Evolutionary conservation across 1,140 invertebrate species (phyloP).

Genomic region (Catajapyx aquilonaris): DNA sequence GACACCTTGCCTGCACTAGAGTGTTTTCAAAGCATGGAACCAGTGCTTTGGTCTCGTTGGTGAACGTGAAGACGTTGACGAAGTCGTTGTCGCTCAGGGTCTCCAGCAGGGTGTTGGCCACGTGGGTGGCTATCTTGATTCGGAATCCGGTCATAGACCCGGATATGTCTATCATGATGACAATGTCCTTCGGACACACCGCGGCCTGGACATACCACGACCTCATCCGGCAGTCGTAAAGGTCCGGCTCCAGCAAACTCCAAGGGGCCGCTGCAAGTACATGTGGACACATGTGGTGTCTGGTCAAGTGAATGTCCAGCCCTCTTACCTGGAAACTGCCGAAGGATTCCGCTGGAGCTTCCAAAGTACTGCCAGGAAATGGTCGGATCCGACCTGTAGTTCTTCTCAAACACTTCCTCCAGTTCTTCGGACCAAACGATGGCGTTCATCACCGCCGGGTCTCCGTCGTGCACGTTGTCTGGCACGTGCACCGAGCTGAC

Average conservation of each 20-base stretch:
- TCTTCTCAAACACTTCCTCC: slow-evolving; percentile 63
- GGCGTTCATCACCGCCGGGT: slow-evolving; percentile 37
- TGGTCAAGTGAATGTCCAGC: neutral
- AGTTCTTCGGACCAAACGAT: slow-evolving; percentile 71
- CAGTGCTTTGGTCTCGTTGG: slow-evolving; percentile 35
- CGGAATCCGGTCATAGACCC: slow-evolving; percentile 95
- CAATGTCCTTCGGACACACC: slow-evolving; percentile 89
- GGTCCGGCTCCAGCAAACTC: slow-evolving; percentile 30
- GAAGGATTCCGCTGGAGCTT: slow-evolving; percentile 70
- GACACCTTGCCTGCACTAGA: slow-evolving; percentile 44
- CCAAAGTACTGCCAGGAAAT: slow-evolving; percentile 94
- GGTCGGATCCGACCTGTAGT: slow-evolving; percentile 66
- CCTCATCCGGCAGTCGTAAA: slow-evolving; percentile 65
- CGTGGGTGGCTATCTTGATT: slow-evolving; percentile 80
- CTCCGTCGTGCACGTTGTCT: slow-evolving; percentile 53
- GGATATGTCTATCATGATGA: slow-evolving; percentile 83
- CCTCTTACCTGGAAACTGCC: slow-evolving; percentile 61
- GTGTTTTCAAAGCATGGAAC: slow-evolving; percentile 61
- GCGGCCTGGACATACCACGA: slow-evolving; percentile 95
- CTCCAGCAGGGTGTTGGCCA: slow-evolving; percentile 68
- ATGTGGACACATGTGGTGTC: neutral
- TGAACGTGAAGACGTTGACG: slow-evolving; percentile 73
- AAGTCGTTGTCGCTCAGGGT: slow-evolving; percentile 97
- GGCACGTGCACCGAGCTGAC: slow-evolving; percentile 77
- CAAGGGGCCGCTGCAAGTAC: neutral